A percentile compares a stretch with the other conserved stretches of the same genome.
These are phyloP conservation scores for Drosophila sproati DNA, from an alignment of 1,140 invertebrate genomes.

Conservation along the genomic window DNA sequence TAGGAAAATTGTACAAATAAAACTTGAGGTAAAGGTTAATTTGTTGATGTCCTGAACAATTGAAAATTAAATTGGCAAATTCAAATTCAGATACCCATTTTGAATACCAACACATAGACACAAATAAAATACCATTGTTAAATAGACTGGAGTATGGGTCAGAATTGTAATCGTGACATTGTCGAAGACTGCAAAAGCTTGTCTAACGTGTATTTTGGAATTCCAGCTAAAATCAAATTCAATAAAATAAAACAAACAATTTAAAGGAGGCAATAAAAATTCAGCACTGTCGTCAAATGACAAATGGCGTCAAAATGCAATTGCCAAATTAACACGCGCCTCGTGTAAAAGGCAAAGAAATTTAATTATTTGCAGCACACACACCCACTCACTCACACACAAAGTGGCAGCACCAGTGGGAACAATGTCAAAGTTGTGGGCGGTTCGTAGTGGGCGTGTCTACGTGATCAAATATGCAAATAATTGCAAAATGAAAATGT, in stretches of 20 bases:
- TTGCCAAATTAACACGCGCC: conserved; percentile 26
- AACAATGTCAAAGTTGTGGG: conserved; percentile 14
- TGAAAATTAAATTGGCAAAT: background rate
- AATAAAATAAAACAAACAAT: background rate
- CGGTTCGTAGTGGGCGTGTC: conserved; percentile 25
- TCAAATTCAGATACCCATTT: no score
- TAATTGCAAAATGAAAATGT: conserved; percentile 68
- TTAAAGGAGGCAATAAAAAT: conserved; percentile 1
- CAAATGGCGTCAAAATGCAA: conserved; percentile 20
- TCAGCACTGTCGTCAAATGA: conserved; percentile 8
- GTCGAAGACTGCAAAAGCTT: no score
- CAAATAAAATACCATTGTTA: no score
- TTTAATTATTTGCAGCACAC: conserved; percentile 48
- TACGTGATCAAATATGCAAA: conserved; percentile 73
- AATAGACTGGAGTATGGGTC: no score
- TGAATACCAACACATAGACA: no score
- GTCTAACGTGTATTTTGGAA: no score
- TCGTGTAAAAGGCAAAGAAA: conserved; percentile 31
- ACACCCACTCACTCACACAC: conserved; percentile 12
- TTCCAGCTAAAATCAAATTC: background rate
- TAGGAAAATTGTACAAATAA: background rate
- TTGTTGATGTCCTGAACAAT: background rate
- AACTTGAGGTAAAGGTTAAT: conserved; percentile 1
- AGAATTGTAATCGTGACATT: no score
- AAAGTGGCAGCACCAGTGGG: no score